Evolutionary conservation across 1,140 invertebrate species (phyloP).

Genomic region (Dryas iulia): DNA sequence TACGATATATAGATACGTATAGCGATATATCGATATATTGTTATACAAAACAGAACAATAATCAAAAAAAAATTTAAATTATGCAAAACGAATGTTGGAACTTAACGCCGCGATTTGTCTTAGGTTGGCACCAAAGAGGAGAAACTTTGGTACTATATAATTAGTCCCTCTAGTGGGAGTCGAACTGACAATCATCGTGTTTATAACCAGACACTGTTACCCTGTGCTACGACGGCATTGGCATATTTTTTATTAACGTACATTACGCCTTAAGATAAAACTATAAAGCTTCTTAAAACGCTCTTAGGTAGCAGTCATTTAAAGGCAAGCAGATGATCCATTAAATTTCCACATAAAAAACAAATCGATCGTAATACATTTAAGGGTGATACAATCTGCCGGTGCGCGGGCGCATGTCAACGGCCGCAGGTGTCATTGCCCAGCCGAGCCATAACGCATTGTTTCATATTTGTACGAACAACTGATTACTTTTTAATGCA

Average conservation of each 20-base stretch:
- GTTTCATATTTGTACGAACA: slow-evolving; percentile 37
- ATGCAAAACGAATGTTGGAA: no score
- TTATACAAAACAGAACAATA: no score
- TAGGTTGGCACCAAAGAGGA: no score
- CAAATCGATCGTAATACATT: slow-evolving; percentile 16
- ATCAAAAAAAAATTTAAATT: no score
- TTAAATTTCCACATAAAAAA: neutral
- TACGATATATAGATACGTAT: no score
- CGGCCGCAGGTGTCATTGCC: slow-evolving; percentile 68
- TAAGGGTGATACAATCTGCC: slow-evolving; percentile 14
- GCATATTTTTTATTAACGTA: neutral
- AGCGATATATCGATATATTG: no score
- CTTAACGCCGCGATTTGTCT: no score
- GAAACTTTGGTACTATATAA: no score
- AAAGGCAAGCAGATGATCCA: neutral
- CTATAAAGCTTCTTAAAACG: neutral
- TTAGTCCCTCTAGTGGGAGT: no score
- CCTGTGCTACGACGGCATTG: no score
- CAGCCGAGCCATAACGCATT: slow-evolving; percentile 47
- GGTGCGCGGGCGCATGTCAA: slow-evolving; percentile 59
- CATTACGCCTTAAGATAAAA: neutral
- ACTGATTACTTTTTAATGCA: slow-evolving; percentile 32
- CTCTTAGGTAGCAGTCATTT: neutral
- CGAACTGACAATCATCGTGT: no score
- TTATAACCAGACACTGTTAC: no score